These are phyloP conservation scores for Vireo altiloquus DNA, from an alignment of 2,113 vertebrate genomes.

Conservation along the genomic window DNA sequence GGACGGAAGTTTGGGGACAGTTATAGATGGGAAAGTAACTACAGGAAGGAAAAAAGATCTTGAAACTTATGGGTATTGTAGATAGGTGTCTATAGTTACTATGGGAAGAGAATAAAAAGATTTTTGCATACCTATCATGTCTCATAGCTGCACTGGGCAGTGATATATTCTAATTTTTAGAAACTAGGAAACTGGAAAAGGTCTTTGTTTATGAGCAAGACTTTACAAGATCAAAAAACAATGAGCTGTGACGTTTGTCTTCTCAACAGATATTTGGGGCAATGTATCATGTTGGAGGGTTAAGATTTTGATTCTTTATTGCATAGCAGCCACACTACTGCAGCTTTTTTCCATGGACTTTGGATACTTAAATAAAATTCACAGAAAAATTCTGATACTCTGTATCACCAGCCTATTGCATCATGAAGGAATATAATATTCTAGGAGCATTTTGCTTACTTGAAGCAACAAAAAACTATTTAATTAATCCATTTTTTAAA, in stretches of 20 bases:
- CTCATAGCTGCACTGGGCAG: background rate
- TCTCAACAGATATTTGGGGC: background rate
- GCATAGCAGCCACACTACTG: background rate
- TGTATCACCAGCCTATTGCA: background rate
- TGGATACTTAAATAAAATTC: background rate
- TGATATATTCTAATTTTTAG: background rate
- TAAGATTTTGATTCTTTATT: background rate
- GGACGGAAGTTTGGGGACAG: background rate
- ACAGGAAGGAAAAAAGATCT: background rate
- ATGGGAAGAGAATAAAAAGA: background rate
- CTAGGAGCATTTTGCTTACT: background rate
- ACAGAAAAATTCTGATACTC: background rate
- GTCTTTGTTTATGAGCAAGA: background rate
- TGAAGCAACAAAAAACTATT: background rate
- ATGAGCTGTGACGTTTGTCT: background rate
- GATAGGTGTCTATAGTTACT: background rate
- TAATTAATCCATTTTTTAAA: background rate
- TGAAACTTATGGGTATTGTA: background rate
- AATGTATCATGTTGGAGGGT: background rate
- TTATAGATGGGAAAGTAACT: background rate
- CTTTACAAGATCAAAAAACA: background rate
- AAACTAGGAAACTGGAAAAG: background rate
- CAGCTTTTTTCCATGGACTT: background rate
- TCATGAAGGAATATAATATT: background rate
- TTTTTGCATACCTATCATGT: background rate